Evolutionary conservation across 2,113 vertebrate species (phyloP), one percentile per base, ranked within the genome.

Genomic region (Anthoscopus minutus): DNA sequence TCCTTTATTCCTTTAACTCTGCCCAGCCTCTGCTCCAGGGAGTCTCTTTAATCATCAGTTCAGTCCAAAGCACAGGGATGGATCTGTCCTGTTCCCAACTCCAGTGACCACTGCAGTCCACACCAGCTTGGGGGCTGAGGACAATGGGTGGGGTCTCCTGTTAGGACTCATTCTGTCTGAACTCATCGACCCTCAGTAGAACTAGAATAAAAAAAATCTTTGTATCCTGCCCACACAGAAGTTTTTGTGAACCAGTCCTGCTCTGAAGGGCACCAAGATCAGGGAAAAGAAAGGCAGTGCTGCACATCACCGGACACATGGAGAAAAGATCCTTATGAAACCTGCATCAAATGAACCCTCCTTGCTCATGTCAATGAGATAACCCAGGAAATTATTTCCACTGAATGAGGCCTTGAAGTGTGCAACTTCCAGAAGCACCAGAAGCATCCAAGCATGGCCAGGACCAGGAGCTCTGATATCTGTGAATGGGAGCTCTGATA

Each of bases 241-340:
- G 15, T 2, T 21, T 51, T 38, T 51, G 15, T 64, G 44, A 47
- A 15, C 4, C 18, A 10, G 28, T 15, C 23, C 60, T 40, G 9
- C 42, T 38, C 60, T 14, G 60, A 38, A 38, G 38, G 16, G 28
- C 45, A 38, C 53, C 60, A 15, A 40, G 61, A 20, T 8, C 16
- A 30, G 20, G 13, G 9, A 45, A 56, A n/a, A 60, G 40, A 38
- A 74, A 50, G 10, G 5, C 66, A 42, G 1, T 7, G n/a, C n/a
- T 50, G 25, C 18, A 40, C 23, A 4, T 50, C 33, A 7, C 28
- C 1, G 0, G 66, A 23, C 7, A 16, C 0, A 0, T 2, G 30
- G 47, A 69, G 42, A 15, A 37, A 82, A 61, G 31, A 31, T 7
- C 33, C 13, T 54, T 3, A 8, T 2, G 5, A 74, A 95, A 89